Conservation (phyloP, 2,113 vertebrate genomes). For the Dromiciops gliroides region DNA sequence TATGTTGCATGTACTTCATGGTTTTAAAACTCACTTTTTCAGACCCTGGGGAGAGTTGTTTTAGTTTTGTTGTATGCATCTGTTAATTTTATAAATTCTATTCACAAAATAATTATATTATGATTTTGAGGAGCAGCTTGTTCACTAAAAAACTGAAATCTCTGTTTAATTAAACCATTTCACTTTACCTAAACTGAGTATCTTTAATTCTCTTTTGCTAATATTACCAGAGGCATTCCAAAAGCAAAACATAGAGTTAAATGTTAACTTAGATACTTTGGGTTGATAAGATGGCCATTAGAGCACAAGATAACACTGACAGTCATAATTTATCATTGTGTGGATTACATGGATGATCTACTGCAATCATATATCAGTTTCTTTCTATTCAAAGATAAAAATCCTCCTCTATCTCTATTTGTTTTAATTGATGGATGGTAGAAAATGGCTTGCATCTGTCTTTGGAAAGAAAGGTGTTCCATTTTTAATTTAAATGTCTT, state of each 20-base stretch:
- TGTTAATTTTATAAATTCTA: background rate
- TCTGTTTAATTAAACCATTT: constrained; percentile 7
- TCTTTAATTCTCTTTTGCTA: constrained; percentile 5
- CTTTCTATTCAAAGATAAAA: constrained; percentile 57
- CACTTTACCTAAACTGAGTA: constrained; percentile 7
- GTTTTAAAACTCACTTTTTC: constrained; percentile 42
- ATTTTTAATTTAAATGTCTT: constrained; percentile 63
- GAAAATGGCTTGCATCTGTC: constrained; percentile 72
- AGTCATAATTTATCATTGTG: constrained; percentile 75
- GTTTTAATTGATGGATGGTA: constrained; percentile 65
- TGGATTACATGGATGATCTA: constrained; percentile 55
- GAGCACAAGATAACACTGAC: constrained; percentile 64
- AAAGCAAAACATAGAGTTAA: constrained; percentile 18
- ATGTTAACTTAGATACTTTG: constrained; percentile 66
- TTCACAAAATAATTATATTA: constrained; percentile 38
- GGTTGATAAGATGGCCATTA: constrained; percentile 50
- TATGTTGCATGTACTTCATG: constrained; percentile 16
- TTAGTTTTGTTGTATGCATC: constrained; percentile 13
- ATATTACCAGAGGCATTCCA: constrained; percentile 33
- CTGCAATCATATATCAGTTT: constrained; percentile 66
- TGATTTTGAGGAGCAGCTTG: background rate
- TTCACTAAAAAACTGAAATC: background rate
- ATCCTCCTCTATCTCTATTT: constrained; percentile 59
- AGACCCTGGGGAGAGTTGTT: constrained; percentile 16
- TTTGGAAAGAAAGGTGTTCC: constrained; percentile 59